These are phyloP conservation scores for Scytalopus superciliaris DNA, from an alignment of 2,113 vertebrate species.

Conservation along the genomic window DNA sequence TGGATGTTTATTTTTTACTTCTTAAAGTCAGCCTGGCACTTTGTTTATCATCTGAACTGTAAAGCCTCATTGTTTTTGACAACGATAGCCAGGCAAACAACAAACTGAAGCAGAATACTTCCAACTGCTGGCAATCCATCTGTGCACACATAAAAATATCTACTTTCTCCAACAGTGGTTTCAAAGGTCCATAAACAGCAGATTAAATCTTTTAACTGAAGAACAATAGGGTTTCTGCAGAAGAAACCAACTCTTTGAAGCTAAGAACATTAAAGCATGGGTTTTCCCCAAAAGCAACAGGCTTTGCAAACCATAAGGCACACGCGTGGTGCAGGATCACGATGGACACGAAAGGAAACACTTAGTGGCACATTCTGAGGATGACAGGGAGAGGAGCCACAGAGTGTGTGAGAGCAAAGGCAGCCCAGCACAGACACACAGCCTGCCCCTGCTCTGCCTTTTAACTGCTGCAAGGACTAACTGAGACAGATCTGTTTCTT, in stretches of 20 bases:
- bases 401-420: not conserved
- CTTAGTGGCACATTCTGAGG: not conserved
- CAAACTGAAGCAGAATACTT: not conserved
- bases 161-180: constrained; percentile 29
- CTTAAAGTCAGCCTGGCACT: constrained; percentile 1
- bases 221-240: constrained; percentile 34
- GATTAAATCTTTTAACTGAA: constrained; percentile 53
- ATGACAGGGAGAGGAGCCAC: not conserved
- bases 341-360: not conserved
- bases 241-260: constrained; percentile 52
- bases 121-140: constrained; percentile 24
- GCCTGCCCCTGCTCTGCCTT: not conserved
- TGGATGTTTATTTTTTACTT: not conserved
- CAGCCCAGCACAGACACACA: not conserved
- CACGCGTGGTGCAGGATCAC: not conserved
- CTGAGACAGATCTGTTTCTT: not conserved
- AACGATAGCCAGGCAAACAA: constrained; percentile 20
- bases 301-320: constrained; percentile 21
- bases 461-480: not conserved
- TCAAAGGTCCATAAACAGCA: constrained; percentile 48
- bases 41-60: not conserved
- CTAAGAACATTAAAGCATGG: constrained; percentile 29
- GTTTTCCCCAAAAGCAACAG: constrained; percentile 49
- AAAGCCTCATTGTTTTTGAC: constrained; percentile 17
- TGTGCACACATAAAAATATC: constrained; percentile 44